Base-by-base conservation (phyloP, 1,140 invertebrate species). In the Babylonia areolata region DNA sequence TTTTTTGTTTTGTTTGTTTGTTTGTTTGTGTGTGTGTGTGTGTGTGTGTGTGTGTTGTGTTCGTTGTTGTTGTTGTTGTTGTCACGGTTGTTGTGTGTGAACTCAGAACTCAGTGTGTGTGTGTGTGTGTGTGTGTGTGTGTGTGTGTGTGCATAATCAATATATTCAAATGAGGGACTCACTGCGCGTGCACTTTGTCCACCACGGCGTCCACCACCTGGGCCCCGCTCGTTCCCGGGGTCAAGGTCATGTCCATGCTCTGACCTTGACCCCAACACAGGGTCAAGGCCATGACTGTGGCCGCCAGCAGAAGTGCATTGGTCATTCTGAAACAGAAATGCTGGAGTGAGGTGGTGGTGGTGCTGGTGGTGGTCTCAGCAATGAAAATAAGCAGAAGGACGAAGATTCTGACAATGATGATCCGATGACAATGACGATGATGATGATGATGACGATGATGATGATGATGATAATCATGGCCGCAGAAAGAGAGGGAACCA, bases 171-270 rank as follows among this genome's bases (percentile, higher is more conserved):
- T 1, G 46, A 51, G 17, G 0, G 9, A 80, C 78, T 51, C n/a
- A 80, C 78, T 35, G 78, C 2, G 78, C 28, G 46, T 80, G 78
- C 2, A 80, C 15, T 31, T 80, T 80, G 46, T 80, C 78, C 28
- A 80, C 40, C 3, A 80, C 78, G 31, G 78, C 78, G 17, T 80
- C 78, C 6, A 80, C 78, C 31, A 80, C 78, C 11, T 51, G 42
- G 1, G 78, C 78, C 12, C 78, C 78, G 23, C 40, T 80, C 23
- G 78, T 80, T 51, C n/a, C 78, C 0, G 78, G 78, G 42, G 23
- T 80, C 78, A 80, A 80, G 78, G 78, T 80, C 78, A 80, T 80
- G 78, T 80, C 78, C 78, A 80, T n/a, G 46, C 78, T 80, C 46
- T 80, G 78, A 80, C 78, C 78, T 35, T 80, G 78, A 54, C 78